These are phyloP conservation scores for Odontocolon sp. DNA, from an alignment of 2,888 invertebrate genomes.

Conservation along the genomic window DNA sequence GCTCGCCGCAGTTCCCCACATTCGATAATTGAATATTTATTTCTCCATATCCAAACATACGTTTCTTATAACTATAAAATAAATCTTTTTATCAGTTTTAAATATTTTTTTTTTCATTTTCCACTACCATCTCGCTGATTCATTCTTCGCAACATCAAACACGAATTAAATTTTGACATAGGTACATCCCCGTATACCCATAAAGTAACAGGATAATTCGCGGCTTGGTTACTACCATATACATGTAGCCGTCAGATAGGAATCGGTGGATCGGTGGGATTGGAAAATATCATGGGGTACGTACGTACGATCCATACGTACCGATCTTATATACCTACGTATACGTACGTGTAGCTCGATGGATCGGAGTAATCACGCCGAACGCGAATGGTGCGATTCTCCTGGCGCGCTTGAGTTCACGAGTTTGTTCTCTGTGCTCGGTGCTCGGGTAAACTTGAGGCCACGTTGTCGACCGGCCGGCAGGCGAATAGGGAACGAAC, in stretches of 20 bases:
- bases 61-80: too few species aligned
- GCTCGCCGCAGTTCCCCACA: too few species aligned
- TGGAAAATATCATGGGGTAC: conserved; percentile 53
- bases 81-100: not conserved
- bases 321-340: not conserved
- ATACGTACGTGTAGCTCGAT: conserved; percentile 20
- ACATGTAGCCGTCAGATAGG: conserved; percentile 52
- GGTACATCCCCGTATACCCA: conserved; percentile 8
- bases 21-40: too few species aligned
- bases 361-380: conserved; percentile 72
- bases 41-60: too few species aligned
- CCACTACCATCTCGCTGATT: conserved; percentile 39
- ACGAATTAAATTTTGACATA: conserved; percentile 56
- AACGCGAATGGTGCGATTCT: conserved; percentile 68
- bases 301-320: not conserved
- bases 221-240: conserved; percentile 52
- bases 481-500: conserved; percentile 31
- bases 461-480: conserved; percentile 67
- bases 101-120: conserved; percentile 9
- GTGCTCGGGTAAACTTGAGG: conserved; percentile 3
- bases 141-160: conserved; percentile 33
- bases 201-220: conserved; percentile 59
- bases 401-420: conserved; percentile 51
- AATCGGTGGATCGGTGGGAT: conserved; percentile 48
- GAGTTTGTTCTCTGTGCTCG: conserved; percentile 54